Evolutionary conservation across 1,140 invertebrate species (phyloP), one percentile per base, ranked within the genome.

Genomic region (Drosophila lacteicornis): DNA sequence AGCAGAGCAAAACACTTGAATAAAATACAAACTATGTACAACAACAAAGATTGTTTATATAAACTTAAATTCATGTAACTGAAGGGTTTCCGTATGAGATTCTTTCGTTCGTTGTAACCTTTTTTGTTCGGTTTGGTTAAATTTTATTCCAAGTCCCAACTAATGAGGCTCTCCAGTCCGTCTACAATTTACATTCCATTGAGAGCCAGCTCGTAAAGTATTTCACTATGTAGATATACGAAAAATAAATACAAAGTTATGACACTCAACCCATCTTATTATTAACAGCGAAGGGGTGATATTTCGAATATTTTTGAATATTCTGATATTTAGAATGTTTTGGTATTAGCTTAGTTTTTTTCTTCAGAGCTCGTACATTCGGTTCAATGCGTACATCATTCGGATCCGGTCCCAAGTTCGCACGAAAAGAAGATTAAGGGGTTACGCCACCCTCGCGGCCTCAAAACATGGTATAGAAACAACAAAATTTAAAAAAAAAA

Each of bases 21-120:
- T 91, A 90, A 90, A 88, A 91, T 82, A 86, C 70, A 88, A 91
- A 90, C 80, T 86, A 85, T 90, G 60, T 80, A 80, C 58, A 80
- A 66, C 66, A 70, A 56, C 62, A 56, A 60, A 56, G 59, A 65
- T 61, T 71, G 62, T 73, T 40, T 73, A 49, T 73, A 57, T 46
- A 27, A 27, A 55, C 40, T 63, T 50, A 22, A 55, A 45, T 40
- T 62, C 38, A 56, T 50, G 22, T 45, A 49, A 22, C 46, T 27
- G 15, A 27, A n/a, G 8, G n/a, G 25, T n/a, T 15, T 43, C 40
- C 2, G 9, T 46, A 11, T 38, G n/a, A 36, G n/a, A 46, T 36
- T 27, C n/a, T 4, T 15, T 63, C n/a, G 22, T 25, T 40, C 13
- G 15, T n/a, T 17, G 36, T 63, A 49, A 38, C 22, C 33, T 55